phyloP scores from a whole-genome alignment of 2,797 vertebrate genomes.

The Phaenicophaeus curvirostris region DNA sequence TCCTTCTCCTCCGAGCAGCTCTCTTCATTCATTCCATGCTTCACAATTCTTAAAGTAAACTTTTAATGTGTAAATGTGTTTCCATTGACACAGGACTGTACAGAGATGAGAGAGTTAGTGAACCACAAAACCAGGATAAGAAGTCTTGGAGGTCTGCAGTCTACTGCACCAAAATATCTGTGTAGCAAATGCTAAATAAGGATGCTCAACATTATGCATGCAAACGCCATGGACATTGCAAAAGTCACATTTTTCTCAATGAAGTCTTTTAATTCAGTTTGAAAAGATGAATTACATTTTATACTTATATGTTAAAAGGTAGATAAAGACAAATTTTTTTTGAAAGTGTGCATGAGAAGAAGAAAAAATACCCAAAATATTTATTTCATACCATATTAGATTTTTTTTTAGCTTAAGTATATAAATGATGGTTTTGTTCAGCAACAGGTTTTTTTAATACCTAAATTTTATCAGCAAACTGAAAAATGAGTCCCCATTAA shows the following conservation, averaged over 20 bases:
- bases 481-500: neutral
- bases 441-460: neutral
- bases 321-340: neutral
- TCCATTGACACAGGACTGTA: neutral
- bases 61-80: too few relatives aligned
- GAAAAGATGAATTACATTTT: neutral
- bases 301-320: neutral
- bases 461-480: neutral
- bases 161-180: neutral
- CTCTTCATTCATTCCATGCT: neutral
- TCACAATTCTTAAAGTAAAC: neutral
- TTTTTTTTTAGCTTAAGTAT: neutral
- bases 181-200: neutral
- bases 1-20: too few relatives aligned
- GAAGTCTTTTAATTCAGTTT: neutral
- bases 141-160: neutral
- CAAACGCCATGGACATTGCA: neutral
- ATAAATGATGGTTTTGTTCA: neutral
- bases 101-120: neutral
- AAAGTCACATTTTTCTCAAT: neutral
- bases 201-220: neutral
- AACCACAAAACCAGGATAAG: neutral
- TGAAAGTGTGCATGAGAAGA: neutral
- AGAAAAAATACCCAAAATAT: neutral
- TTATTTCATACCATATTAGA: accelerated